Base-by-base conservation (phyloP, 2,113 vertebrate genomes). In the Prolemur simus region DNA sequence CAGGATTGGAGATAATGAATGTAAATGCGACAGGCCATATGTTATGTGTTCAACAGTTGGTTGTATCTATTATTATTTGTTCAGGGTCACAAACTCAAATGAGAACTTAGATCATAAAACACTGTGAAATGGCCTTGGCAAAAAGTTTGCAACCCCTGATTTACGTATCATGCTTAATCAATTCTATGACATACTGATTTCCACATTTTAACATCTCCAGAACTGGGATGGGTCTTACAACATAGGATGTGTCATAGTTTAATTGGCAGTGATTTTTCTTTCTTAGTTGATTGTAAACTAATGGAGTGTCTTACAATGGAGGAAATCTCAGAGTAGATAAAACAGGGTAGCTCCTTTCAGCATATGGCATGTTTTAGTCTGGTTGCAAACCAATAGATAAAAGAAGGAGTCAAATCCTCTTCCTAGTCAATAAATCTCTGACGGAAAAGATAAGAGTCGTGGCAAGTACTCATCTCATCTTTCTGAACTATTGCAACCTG, bases 401-500 rank as follows among this genome's bases (percentile, higher is more conserved):
- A 91, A 86, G 68, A 91, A 66, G 37, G 29, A 89, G 80, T 54
- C 63, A 87, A 71, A n/a, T 82, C 13, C 63, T 95, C 34, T 76
- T 45, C 84, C 68, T 54, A 11, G 18, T 74, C 56, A 34, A 52
- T 66, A 94, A 34, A 68, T 76, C 66, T 88, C 76, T 34, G 54
- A 64, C 21, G 83, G 93, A 88, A 77, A 95, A 93, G 77, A 74
- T 82, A 93, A 90, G 88, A 60, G 34, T 84, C 49, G 4, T 14
- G 34, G 42, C 71, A 88, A 84, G 29, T 63, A 13, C 47, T 8
- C 45, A 25, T 68, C 87, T 77, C 80, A 14, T 80, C 81, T 82
- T 90, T 77, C 94, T 42, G 81, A 90, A 80, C 80, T 47, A 45
- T 20, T n/a, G 88, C 93, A 96, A 83, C 94, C 93, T 47, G 52